phyloP scores from a whole-genome alignment of 2,888 invertebrate genomes.

The Anoncus sp. region DNA sequence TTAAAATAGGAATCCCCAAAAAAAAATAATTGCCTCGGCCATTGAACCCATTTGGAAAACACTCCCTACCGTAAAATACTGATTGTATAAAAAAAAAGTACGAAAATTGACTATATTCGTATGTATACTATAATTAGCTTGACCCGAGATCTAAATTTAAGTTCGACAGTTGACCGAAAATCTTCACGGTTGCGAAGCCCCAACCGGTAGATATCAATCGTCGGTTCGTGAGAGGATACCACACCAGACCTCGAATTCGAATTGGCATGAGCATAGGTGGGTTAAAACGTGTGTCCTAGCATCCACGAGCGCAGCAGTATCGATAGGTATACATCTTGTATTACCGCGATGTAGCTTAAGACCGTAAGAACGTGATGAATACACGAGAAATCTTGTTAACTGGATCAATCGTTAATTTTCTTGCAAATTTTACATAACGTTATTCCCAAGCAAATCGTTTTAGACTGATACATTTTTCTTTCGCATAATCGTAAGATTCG shows the following conservation, averaged over 20 bases:
- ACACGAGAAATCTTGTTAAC: constrained; percentile 5
- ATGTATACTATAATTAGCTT: constrained; percentile 25
- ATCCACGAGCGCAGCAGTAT: neutral
- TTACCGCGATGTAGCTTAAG: neutral
- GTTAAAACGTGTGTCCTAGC: constrained; percentile 23
- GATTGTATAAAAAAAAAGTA: neutral
- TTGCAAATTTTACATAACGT: neutral
- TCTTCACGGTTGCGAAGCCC: constrained; percentile 60
- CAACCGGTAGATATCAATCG: constrained; percentile 59
- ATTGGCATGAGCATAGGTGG: constrained; percentile 53
- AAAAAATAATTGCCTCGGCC: too few species aligned
- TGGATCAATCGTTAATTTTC: constrained; percentile 5
- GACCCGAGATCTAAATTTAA: constrained; percentile 45
- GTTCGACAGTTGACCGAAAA: constrained; percentile 55
- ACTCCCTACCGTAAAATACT: neutral
- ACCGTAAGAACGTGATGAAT: neutral
- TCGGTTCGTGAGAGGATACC: constrained; percentile 45
- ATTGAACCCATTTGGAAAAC: too few species aligned
- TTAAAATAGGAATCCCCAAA: too few species aligned
- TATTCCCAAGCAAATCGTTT: neutral
- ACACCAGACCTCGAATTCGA: constrained; percentile 56
- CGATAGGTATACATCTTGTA: constrained; percentile 13
- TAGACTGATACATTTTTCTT: too few species aligned
- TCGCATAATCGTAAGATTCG: neutral
- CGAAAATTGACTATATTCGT: constrained; percentile 16